Evolutionary conservation across 2,797 vertebrate species (phyloP), one percentile per base, ranked within the genome.

Genomic region (Taeniopygia guttata): DNA sequence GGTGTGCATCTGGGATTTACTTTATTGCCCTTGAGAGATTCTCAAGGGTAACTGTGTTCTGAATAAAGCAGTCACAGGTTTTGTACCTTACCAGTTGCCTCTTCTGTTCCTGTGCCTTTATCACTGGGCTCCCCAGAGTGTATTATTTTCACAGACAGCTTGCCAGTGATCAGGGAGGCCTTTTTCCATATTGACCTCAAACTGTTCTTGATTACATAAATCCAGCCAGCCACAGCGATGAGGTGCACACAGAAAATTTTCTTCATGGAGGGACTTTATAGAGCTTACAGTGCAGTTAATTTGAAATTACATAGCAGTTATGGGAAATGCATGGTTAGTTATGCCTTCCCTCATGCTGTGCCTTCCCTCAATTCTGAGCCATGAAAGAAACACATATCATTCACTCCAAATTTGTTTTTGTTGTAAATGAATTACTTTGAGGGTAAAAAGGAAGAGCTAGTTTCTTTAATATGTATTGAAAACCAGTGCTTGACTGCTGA

Each of bases 141-240:
- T 55, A 55, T 67, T 85, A 38, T 93, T 94, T 88, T 59, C 40
- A 38, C 56, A 94, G 94, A 70, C 84, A 95, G 72, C 82, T 89
- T 90, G 49, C 74, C 82, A 85, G 83, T 77, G 92, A 93, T 63
- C 62, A 84, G 43, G 67, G 73, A 94, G 79, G 42, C 56, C 52
- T 52, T 94, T 97, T 97, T 95, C 84, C 80, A 81, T 91, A 86
- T 56, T 95, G 85, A 93, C 77, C 82, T 95, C 84, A 95, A 89
- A 68, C 22, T 49, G 6, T 77, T 58, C 82, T 64, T 90, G 95
- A 96, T 95, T 95, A 90, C 40, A 17, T 93, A 87, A 94, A 95
- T 96, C 85, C 86, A 95, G 73, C 66, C 68, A 94, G 76, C 58
- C 46, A 18, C 95, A 97, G 90, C 30, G 64, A 94, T 75, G 70